These are phyloP conservation scores for Lytechinus variegatus DNA, from an alignment of 35 echinoderm and acorn worm species.

Conservation along the genomic window DNA sequence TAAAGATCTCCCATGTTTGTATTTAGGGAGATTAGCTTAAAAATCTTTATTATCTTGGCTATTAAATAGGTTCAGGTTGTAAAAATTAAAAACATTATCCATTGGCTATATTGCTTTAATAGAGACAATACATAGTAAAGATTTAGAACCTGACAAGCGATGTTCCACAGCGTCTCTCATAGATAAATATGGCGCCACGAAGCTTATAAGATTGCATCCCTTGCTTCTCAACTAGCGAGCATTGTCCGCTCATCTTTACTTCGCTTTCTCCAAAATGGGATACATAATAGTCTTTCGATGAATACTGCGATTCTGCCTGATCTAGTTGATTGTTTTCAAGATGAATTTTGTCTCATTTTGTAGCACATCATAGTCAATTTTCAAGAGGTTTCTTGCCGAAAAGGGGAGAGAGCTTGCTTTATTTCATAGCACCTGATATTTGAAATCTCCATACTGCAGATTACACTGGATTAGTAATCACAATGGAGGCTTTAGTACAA, in stretches of 20 bases:
- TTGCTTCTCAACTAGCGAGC: background rate
- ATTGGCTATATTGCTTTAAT: background rate
- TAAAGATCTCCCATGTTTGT: no score
- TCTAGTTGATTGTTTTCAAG: background rate
- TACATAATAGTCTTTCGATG: background rate
- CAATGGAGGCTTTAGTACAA: background rate
- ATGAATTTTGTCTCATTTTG: background rate
- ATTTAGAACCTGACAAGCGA: background rate
- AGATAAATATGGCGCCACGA: background rate
- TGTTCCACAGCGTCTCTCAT: background rate
- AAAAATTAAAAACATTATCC: background rate
- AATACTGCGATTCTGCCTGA: background rate
- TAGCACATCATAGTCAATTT: background rate
- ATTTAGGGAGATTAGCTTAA: no score
- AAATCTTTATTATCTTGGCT: background rate
- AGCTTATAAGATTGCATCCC: constrained; percentile 1
- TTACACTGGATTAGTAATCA: background rate
- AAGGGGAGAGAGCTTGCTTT: background rate
- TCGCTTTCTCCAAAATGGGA: background rate
- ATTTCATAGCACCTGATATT: background rate
- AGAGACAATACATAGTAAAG: background rate
- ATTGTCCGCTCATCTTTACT: background rate
- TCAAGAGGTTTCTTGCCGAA: background rate
- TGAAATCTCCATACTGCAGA: background rate
- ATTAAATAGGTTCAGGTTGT: background rate